Conservation (phyloP, 1,140 invertebrate genomes). For the Scaptomyza graminum region DNA sequence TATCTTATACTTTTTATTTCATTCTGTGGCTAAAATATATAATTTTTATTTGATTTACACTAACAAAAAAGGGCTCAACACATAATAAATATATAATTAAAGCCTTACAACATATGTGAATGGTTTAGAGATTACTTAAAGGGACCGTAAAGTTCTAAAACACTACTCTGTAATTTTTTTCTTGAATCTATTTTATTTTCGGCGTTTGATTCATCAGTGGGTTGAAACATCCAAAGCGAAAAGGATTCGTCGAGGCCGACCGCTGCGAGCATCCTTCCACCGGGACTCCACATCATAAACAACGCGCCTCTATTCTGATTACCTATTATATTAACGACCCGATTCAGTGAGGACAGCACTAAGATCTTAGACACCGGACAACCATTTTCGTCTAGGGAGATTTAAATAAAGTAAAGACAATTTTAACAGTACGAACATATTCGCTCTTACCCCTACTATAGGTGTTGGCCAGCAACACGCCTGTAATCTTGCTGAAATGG, state of each 20-base stretch:
- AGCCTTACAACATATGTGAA: not conserved
- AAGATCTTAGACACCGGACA: conserved; percentile 57
- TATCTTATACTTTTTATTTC: no score
- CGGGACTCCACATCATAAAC: conserved; percentile 77
- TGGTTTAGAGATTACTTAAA: conserved; percentile 33
- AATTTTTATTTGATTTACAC: not conserved
- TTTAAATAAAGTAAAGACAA: not conserved
- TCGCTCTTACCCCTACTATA: conserved; percentile 50
- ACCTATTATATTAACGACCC: conserved; percentile 68
- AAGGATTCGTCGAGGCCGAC: conserved; percentile 73
- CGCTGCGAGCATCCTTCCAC: conserved; percentile 73
- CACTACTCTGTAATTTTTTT: conserved; percentile 16
- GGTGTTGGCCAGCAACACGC: conserved; percentile 74
- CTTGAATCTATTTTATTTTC: conserved; percentile 9
- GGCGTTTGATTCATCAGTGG: conserved; percentile 29
- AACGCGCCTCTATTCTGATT: conserved; percentile 59
- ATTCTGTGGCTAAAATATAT: no score
- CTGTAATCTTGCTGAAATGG: conserved; percentile 75
- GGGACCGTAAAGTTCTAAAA: conserved; percentile 34
- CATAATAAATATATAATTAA: conserved; percentile 10
- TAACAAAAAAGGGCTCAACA: not conserved
- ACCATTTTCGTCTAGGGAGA: conserved; percentile 42
- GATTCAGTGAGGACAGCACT: conserved; percentile 71
- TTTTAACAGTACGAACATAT: no score
- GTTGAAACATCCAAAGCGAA: conserved; percentile 73